Percentiles rank a stretch among this genome's conserved stretches.
phyloP scores from a whole-genome alignment of 1,140 invertebrate genomes.

The Phortica variegata region DNA sequence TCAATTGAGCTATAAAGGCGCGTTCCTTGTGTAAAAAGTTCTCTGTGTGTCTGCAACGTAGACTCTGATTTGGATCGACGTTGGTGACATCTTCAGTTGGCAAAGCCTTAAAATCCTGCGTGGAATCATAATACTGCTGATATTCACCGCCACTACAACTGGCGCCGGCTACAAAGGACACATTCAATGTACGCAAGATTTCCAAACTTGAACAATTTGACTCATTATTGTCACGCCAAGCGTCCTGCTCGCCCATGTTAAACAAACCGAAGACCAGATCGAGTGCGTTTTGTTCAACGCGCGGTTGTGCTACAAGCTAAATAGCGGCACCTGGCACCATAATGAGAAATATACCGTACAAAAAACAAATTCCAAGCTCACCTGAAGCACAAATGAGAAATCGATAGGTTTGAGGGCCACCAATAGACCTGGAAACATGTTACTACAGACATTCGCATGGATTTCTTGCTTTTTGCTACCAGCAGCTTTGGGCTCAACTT shows the following conservation, averaged over 20 bases:
- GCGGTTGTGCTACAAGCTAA: slow-evolving; percentile 36
- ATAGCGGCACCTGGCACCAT: no score
- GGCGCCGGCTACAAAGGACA: slow-evolving; percentile 22
- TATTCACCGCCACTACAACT: slow-evolving; percentile 34
- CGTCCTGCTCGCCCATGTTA: slow-evolving; percentile 49
- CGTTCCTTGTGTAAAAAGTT: slow-evolving; percentile 44
- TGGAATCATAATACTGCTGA: slow-evolving; percentile 34
- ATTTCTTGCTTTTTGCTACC: slow-evolving; percentile 41
- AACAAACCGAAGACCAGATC: slow-evolving; percentile 49
- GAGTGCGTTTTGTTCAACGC: slow-evolving; percentile 44
- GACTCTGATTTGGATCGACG: slow-evolving; percentile 48
- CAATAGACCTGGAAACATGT: slow-evolving; percentile 62
- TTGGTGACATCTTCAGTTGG: not conserved
- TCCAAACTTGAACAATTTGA: slow-evolving; percentile 48
- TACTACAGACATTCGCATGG: slow-evolving; percentile 58
- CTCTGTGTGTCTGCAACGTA: slow-evolving; percentile 57
- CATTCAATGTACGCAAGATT: slow-evolving; percentile 45
- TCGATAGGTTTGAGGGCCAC: slow-evolving; percentile 62
- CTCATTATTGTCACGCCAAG: slow-evolving; percentile 42
- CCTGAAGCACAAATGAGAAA: slow-evolving; percentile 60
- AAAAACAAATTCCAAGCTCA: slow-evolving; percentile 22
- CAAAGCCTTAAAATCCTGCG: slow-evolving; percentile 29
- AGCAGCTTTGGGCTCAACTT: slow-evolving; percentile 25
- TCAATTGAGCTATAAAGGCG: slow-evolving; percentile 42
- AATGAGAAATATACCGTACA: not conserved